Conservation (phyloP, 2,888 invertebrate species). For the Seira sanloemensis region DNA sequence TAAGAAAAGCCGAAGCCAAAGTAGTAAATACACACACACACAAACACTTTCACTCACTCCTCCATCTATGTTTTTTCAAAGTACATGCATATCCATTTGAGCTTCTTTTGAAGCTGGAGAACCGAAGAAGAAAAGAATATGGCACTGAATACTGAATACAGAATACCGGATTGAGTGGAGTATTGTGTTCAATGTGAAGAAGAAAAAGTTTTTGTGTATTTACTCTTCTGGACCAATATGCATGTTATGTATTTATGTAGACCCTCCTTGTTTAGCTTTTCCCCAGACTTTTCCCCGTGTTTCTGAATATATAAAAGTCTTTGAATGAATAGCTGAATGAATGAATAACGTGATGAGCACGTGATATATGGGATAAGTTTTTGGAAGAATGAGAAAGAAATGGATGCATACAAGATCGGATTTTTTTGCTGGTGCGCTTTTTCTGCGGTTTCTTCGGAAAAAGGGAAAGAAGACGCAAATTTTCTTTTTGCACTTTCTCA, state of each 20-base stretch:
- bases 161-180: too few species aligned
- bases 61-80: too few species aligned
- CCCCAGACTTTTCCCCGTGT: background rate
- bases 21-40: background rate
- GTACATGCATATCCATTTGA: too few species aligned
- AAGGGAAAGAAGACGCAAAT: too few species aligned
- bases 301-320: background rate
- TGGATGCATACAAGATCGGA: too few species aligned
- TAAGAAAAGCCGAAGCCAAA: conserved; percentile 32
- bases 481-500: background rate
- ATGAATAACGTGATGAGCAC: background rate
- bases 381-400: background rate
- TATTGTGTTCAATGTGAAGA: background rate
- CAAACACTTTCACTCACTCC: too few species aligned
- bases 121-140: too few species aligned
- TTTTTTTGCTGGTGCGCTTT: too few species aligned
- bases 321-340: background rate
- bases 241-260: background rate
- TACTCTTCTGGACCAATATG: too few species aligned
- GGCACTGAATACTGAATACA: too few species aligned
- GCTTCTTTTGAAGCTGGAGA: too few species aligned
- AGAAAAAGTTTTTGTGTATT: background rate
- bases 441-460: background rate
- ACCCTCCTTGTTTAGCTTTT: background rate
- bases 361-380: background rate